phyloP scores from a whole-genome alignment of 2,888 invertebrate genomes.

The Abscondita cerata region DNA sequence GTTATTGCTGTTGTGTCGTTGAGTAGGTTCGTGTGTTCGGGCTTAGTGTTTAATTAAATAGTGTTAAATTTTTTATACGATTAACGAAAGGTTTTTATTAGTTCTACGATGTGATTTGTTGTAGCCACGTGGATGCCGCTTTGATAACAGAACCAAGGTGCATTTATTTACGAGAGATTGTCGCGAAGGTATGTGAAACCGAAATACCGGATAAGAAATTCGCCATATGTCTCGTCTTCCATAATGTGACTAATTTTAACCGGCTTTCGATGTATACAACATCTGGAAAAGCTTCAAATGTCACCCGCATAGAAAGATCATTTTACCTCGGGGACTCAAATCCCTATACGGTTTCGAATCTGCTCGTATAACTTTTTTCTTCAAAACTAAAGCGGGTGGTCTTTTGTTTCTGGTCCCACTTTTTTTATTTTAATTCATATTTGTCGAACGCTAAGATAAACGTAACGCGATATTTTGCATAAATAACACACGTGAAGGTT shows the following conservation, averaged over 20 bases:
- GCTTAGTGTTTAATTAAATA: not conserved
- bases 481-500: conserved; percentile 4
- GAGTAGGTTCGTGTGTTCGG: not conserved
- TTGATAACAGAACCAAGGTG: too few species aligned
- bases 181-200: too few species aligned
- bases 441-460: not conserved
- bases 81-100: not conserved
- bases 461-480: not conserved
- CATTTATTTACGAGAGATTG: too few species aligned
- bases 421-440: not conserved
- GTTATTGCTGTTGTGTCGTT: not conserved
- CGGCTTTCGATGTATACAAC: conserved; percentile 14
- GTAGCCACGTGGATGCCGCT: conserved; percentile 1
- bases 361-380: not conserved
- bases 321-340: not conserved
- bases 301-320: conserved; percentile 22
- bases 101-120: conserved; percentile 2
- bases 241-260: conserved; percentile 9
- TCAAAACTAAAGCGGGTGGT: not conserved
- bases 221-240: conserved; percentile 11
- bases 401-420: not conserved
- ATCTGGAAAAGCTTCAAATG: conserved; percentile 18
- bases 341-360: conserved; percentile 9
- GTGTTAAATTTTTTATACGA: too few species aligned
- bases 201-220: not conserved